Evolutionary conservation across 2,797 vertebrate species (phyloP).

Genomic region (Xenopus petersii): DNA sequence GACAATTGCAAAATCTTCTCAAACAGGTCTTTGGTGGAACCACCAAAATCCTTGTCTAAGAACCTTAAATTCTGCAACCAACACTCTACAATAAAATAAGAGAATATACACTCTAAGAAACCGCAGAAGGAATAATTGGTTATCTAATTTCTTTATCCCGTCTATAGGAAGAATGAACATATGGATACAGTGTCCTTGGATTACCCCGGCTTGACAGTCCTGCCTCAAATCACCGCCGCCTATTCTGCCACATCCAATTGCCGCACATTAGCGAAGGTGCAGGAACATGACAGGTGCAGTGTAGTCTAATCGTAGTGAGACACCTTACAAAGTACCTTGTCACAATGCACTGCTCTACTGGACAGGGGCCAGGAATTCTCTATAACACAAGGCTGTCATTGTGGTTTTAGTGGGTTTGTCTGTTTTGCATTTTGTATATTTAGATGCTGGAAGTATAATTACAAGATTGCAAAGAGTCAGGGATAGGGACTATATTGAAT

Average conservation of each 20-base stretch:
- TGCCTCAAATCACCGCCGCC: background rate
- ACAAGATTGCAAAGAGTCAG: too few species aligned
- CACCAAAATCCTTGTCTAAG: too few species aligned
- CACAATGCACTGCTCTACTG: conserved; percentile 18
- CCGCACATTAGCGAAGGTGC: background rate
- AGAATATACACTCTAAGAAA: too few species aligned
- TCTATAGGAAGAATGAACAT: conserved; percentile 15
- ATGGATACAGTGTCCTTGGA: background rate
- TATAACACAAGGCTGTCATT: background rate
- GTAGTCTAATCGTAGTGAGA: conserved; percentile 34
- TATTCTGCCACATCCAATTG: conserved; percentile 11
- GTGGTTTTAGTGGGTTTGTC: too few species aligned
- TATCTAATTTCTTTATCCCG: background rate
- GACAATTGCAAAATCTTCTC: too few species aligned
- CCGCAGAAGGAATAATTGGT: too few species aligned
- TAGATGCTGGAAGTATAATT: too few species aligned
- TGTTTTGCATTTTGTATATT: too few species aligned
- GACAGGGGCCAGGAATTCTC: conserved; percentile 18
- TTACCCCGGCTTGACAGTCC: background rate
- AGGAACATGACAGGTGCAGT: conserved; percentile 16
- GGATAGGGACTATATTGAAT: too few species aligned
- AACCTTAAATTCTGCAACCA: too few species aligned
- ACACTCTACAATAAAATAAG: too few species aligned
- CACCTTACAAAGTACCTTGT: conserved; percentile 48
- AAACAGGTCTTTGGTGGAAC: too few species aligned